Percentiles rank a stretch among this genome's conserved stretches.
These are phyloP conservation scores for Corvus cornix DNA, from an alignment of 2,113 vertebrate genomes.

Conservation along the genomic window DNA sequence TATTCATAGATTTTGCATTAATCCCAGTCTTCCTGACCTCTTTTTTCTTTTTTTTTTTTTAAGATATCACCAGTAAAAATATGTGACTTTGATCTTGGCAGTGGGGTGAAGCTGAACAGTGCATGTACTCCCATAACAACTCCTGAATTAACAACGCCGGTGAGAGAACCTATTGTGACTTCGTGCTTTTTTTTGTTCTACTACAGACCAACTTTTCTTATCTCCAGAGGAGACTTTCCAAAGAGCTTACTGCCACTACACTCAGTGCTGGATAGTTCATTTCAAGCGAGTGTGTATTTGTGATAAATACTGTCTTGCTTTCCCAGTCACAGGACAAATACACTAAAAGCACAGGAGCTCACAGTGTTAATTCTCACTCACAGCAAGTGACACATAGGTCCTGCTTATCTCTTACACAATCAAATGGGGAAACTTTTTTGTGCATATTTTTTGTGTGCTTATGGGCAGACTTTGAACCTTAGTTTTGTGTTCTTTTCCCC, in stretches of 20 bases:
- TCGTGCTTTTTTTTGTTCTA: neutral
- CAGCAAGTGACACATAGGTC: neutral
- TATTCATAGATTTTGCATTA: neutral
- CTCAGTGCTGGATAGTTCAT: neutral
- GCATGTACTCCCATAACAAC: conserved; percentile 94
- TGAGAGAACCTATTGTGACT: conserved; percentile 48
- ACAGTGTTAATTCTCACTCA: neutral
- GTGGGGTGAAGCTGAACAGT: conserved; percentile 93
- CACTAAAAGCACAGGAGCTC: neutral
- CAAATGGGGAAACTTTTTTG: neutral
- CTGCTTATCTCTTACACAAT: neutral
- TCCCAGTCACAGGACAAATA: neutral
- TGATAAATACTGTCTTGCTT: neutral
- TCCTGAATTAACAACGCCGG: conserved; percentile 93
- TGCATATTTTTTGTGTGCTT: neutral
- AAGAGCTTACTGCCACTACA: neutral
- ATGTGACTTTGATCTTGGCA: conserved; percentile 97
- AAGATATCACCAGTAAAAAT: conserved; percentile 96
- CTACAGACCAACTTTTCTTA: neutral
- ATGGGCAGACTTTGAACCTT: neutral
- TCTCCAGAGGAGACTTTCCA: neutral
- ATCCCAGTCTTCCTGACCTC: neutral
- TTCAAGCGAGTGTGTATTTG: neutral
- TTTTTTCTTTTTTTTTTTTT: neutral
- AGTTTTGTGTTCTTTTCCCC: neutral